Percentiles rank a stretch among this genome's conserved stretches.
Conservation (phyloP, 1,140 invertebrate species). For the Chrysoperla carnea region DNA sequence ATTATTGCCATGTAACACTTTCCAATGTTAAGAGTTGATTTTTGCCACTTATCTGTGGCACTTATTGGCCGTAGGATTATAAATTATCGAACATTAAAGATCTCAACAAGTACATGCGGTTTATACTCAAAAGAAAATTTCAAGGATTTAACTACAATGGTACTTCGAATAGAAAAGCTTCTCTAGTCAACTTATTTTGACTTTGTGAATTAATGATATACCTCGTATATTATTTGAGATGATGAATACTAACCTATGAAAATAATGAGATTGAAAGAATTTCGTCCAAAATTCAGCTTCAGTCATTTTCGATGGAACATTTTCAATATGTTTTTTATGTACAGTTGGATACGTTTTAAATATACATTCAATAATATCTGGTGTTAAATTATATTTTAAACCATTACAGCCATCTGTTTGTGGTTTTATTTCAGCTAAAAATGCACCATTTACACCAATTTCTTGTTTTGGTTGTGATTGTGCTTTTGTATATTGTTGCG, state of each 20-base stretch:
- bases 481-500: conserved; percentile 53
- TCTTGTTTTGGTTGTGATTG: conserved; percentile 56
- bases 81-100: too few relatives aligned
- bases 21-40: too few relatives aligned
- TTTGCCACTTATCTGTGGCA: too few relatives aligned
- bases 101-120: too few relatives aligned
- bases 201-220: too few relatives aligned
- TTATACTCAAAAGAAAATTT: too few relatives aligned
- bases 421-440: conserved; percentile 87
- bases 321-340: conserved; percentile 89
- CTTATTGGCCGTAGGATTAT: too few relatives aligned
- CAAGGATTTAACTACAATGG: too few relatives aligned
- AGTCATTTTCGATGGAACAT: conserved; percentile 87
- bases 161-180: too few relatives aligned
- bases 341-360: conserved; percentile 99
- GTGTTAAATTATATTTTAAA: conserved; percentile 91
- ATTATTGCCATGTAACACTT: too few relatives aligned
- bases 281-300: conserved; percentile 98
- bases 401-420: conserved; percentile 95
- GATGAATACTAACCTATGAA: conserved; percentile 55
- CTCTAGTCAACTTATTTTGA: too few relatives aligned
- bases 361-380: conserved; percentile 94
- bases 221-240: too few relatives aligned
- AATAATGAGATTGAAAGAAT: conserved; percentile 99
- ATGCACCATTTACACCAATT: conserved; percentile 74